A percentile compares a stretch with the other conserved stretches of the same genome.
Evolutionary conservation across 1,140 invertebrate species (phyloP).

Genomic region (Melitaea cinxia): DNA sequence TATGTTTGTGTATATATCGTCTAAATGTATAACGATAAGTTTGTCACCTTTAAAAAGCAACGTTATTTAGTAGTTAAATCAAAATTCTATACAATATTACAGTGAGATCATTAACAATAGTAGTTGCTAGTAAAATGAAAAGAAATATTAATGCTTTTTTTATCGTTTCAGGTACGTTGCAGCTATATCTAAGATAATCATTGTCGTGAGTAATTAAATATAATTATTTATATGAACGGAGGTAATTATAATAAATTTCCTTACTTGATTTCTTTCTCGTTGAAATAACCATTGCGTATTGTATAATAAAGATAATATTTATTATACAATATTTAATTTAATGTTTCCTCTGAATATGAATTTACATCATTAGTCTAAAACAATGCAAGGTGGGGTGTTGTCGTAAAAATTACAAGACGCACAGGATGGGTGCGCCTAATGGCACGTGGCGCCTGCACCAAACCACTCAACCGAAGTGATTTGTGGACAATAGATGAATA

Average conservation of each 20-base stretch:
- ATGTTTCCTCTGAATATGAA: constrained; percentile 37
- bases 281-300: constrained; percentile 1
- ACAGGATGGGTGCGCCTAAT: constrained; percentile 74
- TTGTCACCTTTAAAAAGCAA: too few relatives aligned
- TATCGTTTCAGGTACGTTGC: constrained; percentile 57
- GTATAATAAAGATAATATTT: constrained; percentile 4
- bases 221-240: constrained; percentile 26
- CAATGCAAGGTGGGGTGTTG: constrained; percentile 72
- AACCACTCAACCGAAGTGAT: constrained; percentile 46
- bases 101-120: too few relatives aligned
- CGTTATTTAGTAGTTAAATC: too few relatives aligned
- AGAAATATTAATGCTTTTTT: constrained; percentile 24
- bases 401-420: constrained; percentile 71
- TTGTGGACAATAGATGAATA: constrained; percentile 19
- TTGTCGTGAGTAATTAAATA: constrained; percentile 34
- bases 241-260: constrained; percentile 16
- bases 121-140: not conserved
- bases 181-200: constrained; percentile 11
- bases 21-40: too few relatives aligned
- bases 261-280: constrained; percentile 2
- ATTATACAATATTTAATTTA: constrained; percentile 28
- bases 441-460: constrained; percentile 55
- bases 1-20: too few relatives aligned
- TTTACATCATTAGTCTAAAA: constrained; percentile 50
- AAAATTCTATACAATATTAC: not conserved